These are phyloP conservation scores for Heteropelma amictum DNA, from an alignment of 2,888 invertebrate genomes.

Conservation along the genomic window DNA sequence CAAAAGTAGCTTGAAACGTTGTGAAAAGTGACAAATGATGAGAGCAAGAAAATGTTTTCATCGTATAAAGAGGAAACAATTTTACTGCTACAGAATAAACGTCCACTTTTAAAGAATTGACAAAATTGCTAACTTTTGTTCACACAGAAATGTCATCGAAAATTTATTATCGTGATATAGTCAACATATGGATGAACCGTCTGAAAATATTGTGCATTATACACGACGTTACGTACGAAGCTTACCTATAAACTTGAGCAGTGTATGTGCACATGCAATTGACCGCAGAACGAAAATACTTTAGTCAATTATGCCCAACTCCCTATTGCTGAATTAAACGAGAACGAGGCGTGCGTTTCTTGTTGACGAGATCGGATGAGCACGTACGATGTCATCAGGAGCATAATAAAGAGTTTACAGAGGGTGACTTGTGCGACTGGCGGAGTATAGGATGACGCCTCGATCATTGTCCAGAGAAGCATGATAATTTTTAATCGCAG, in stretches of 20 bases:
- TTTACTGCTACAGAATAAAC: too few species aligned
- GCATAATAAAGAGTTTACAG: conserved; percentile 26
- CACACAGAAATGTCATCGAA: too few species aligned
- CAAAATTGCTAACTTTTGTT: too few species aligned
- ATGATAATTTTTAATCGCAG: conserved; percentile 2
- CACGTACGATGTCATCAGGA: conserved; percentile 8
- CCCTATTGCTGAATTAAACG: conserved; percentile 37
- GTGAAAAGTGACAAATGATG: too few species aligned
- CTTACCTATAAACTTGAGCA: not conserved
- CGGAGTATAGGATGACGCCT: conserved; percentile 16
- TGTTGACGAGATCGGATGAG: conserved; percentile 9
- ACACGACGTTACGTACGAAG: not conserved
- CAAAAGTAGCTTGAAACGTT: too few species aligned
- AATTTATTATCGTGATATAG: too few species aligned
- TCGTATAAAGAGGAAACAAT: too few species aligned
- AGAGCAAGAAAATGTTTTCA: too few species aligned
- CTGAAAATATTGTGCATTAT: not conserved
- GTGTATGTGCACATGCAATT: not conserved
- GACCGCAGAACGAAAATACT: not conserved
- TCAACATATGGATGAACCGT: not conserved
- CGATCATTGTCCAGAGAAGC: not conserved
- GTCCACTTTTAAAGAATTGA: too few species aligned
- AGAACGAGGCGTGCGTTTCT: not conserved
- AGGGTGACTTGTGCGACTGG: not conserved
- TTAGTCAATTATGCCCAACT: conserved; percentile 51